Conservation (phyloP, 2,113 vertebrate genomes). For the Xiphophorus hellerii region DNA sequence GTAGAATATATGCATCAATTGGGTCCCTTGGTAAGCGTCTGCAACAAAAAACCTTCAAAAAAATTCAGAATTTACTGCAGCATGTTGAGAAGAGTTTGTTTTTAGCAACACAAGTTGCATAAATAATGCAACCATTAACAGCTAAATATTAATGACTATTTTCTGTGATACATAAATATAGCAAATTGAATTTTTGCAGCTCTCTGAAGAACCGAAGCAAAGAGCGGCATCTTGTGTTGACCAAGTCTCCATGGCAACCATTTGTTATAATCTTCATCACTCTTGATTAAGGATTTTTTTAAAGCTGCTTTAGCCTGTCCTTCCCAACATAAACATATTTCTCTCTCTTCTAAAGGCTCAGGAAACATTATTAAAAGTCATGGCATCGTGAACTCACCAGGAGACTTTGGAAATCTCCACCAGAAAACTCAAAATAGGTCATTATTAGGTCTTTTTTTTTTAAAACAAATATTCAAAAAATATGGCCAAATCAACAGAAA, state of each 20-base stretch:
- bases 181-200: background rate
- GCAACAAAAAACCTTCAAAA: too few relatives aligned
- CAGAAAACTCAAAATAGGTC: background rate
- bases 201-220: too few relatives aligned
- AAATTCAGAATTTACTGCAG: too few relatives aligned
- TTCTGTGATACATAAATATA: background rate
- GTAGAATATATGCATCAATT: too few relatives aligned
- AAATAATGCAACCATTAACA: too few relatives aligned
- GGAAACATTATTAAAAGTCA: background rate
- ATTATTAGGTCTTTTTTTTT: background rate
- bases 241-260: background rate
- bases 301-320: too few relatives aligned
- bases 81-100: too few relatives aligned
- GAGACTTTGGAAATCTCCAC: background rate
- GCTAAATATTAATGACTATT: background rate
- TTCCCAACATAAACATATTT: too few relatives aligned
- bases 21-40: too few relatives aligned
- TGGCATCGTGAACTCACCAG: background rate
- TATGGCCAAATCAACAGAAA: background rate
- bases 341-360: background rate
- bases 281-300: background rate
- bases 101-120: too few relatives aligned
- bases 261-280: too few relatives aligned
- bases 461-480: too few relatives aligned
- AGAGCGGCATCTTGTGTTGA: background rate